Conservation (phyloP, 2,797 vertebrate species). For the Muscicapa striata region DNA sequence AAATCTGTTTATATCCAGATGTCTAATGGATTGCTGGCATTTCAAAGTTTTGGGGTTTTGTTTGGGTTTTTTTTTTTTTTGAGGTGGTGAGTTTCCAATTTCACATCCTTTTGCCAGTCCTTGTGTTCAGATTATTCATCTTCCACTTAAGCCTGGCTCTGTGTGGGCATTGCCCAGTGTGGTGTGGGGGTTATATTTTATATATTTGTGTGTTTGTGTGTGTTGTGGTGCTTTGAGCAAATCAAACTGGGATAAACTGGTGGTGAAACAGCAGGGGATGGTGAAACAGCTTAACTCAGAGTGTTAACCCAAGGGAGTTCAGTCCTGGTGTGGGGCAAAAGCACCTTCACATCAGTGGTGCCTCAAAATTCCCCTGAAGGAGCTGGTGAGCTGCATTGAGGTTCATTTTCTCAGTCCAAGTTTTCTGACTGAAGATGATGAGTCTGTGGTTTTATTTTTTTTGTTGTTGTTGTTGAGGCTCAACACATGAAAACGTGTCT, state of each 20-base stretch:
- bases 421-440: slow-evolving; percentile 8
- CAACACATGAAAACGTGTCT: slow-evolving; percentile 42
- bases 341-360: too few relatives aligned
- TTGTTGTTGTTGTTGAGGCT: background rate
- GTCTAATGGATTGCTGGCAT: background rate
- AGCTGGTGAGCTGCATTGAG: background rate
- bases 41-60: background rate
- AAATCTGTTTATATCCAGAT: background rate
- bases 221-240: background rate
- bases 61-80: too few relatives aligned
- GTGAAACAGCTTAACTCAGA: background rate
- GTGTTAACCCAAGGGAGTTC: fast-evolving
- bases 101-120: background rate
- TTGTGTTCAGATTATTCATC: background rate
- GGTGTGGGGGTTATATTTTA: background rate
- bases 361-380: background rate
- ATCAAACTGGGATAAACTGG: background rate
- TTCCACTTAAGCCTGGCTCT: background rate
- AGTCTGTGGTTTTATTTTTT: background rate
- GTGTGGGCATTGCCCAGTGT: too few relatives aligned
- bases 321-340: background rate
- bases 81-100: background rate
- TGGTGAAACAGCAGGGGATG: background rate
- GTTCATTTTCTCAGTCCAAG: background rate
- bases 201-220: background rate